Evolutionary conservation across 2,113 vertebrate species (phyloP), one percentile per base, ranked within the genome.

Genomic region (Recurvirostra avosetta): DNA sequence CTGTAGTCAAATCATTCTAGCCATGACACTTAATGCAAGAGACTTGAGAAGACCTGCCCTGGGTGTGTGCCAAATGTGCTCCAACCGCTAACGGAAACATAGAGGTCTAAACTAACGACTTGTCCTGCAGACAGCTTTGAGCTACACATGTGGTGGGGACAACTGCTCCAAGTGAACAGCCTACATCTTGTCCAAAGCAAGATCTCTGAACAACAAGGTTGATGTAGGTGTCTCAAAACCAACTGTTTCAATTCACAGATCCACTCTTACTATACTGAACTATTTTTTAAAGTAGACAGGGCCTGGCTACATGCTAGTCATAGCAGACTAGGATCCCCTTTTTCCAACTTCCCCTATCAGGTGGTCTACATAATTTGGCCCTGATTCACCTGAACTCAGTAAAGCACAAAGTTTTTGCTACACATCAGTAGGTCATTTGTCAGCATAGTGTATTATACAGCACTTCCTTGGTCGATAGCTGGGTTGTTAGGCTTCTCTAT

Each of bases 141-240:
- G 49, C 32, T 12, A 27, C 0, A 0, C 15, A 1, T 18, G 21
- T 4, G 3, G 17, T 11, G 26, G 8, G 29, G 7, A 66, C 62
- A 55, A 25, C 11, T 50, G 26, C 27, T 88, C 22, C 15, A 49
- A 32, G 26, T 5, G 8, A 83, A 47, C 16, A 63, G 19, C 29
- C 41, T 52, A n/a, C 50, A 59, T 38, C 43, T 79, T 50, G 25
- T 67, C 25, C 53, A 47, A 76, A 92, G 21, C 2, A 67, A 80
- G 90, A 68, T 15, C 11, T 77, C 82, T 36, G 6, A 80, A 55
- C 8, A 23, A 15, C 15, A 66, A 45, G 12, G 15, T 20, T 2
- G 0, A 29, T 22, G 22, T 3, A 55, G 25, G 5, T 38, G 20
- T 32, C 29, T 83, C 58, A 61, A 75, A 68, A 8, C 5, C 8